Evolutionary conservation across 1,140 invertebrate genomes (phyloP), one percentile per base, ranked within the genome.

Genomic region (Tyrophagus putrescentiae): DNA sequence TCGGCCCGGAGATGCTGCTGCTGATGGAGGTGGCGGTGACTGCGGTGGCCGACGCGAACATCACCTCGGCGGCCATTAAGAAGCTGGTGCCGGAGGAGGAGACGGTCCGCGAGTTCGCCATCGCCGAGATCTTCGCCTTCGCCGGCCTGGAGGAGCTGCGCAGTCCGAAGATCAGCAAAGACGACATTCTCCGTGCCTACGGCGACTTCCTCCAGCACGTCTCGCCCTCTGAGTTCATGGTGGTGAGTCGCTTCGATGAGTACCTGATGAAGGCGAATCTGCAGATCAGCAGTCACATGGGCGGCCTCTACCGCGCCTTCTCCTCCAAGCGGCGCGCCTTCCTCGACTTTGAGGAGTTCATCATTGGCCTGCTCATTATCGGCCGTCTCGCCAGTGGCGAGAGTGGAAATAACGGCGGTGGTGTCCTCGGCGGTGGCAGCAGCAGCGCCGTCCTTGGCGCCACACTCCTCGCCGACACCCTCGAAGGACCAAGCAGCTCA

Each of bases 371-470:
- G n/a, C n/a, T n/a, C n/a, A n/a, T n/a, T n/a, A n/a, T n/a, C n/a
- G n/a, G n/a, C n/a, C n/a, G n/a, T n/a, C n/a, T n/a, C n/a, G n/a
- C n/a, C n/a, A n/a, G n/a, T n/a, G 7, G 76, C 76, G 18, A 75
- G 73, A 3, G 69, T 77, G 61, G 77, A 79, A 58, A 75, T 73
- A 0, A 65, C 60, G 23, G 78, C 76, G 25, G n/a, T n/a, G n/a
- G n/a, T n/a, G n/a, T n/a, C n/a, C 73, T 72, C 34, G 77, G 79
- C 70, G 77, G 77, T 45, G 76, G 76, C n/a, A 68, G 71, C n/a
- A n/a, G n/a, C n/a, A n/a, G n/a, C 45, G 45, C 21, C 21, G 7
- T 50, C 21, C 45, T 21, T 50, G 21, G 45, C 18, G 45, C 7
- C 18, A n/a, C n/a, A n/a, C n/a, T n/a, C n/a, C n/a, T n/a, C n/a